Evolutionary conservation across 2,888 invertebrate genomes (phyloP), one percentile per base, ranked within the genome.

Genomic region (Camptogramma bilineatum): DNA sequence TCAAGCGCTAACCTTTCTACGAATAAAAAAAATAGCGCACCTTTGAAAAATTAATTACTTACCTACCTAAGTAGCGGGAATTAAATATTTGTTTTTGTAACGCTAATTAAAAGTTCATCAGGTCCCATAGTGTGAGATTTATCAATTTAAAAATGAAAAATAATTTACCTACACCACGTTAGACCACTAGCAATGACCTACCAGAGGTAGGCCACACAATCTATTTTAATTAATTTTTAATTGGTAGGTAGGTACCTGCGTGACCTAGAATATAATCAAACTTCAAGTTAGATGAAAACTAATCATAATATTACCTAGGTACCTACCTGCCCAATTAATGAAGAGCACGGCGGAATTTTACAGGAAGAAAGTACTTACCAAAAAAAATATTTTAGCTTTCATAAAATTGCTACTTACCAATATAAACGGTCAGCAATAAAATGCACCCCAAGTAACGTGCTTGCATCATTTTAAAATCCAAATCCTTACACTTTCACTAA

Each of bases 401-500:
- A 31, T 46, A 52, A 9, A 24, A 1, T 57, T 34, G 13, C 1
- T 50, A 78, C 90, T 85, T 73, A 91, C 91, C 90, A 75, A 87
- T 85, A 63, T 82, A 73, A 64, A 81, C 81, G 70, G 83, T 83
- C 70, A 91, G 70, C 66, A 87, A 66, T 62, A 89, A 67, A 59
- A 89, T 70, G 71, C 84, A 84, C 81, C 85, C 86, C 73, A 84
- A 80, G 71, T 87, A 76, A 75, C 78, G 72, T 71, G 77, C 71
- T 69, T 82, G 73, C 82, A 85, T 84, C 90, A 91, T 91, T 76
- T 79, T 88, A 74, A 81, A 79, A 78, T 82, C 75, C 78, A 75
- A 81, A 83, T 82, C 79, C 82, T 79, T 81, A 80, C 90, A 90
- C 90, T 88, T 91, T 90, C 91, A 91, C 91, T 80, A 69, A 75